A percentile compares a stretch with the other conserved stretches of the same genome.
These are phyloP conservation scores for Elgaria multicarinata DNA, from an alignment of 2,113 vertebrate species.

Conservation along the genomic window DNA sequence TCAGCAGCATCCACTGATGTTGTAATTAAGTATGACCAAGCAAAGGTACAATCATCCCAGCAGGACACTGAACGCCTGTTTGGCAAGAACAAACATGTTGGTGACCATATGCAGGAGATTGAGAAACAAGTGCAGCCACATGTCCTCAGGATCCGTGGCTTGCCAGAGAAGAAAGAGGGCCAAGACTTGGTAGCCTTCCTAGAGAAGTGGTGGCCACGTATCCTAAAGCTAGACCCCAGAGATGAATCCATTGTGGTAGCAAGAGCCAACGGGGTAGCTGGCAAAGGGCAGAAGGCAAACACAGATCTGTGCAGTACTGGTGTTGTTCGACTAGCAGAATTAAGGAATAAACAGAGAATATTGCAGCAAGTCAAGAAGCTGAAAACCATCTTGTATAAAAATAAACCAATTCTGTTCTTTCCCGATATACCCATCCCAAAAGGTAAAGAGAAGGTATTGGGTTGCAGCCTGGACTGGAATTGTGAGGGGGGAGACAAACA, in stretches of 20 bases:
- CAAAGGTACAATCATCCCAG: background rate
- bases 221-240: background rate
- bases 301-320: background rate
- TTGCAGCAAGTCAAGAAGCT: constrained; percentile 34
- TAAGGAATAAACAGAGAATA: background rate
- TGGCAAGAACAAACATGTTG: rapidly evolving
- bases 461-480: background rate
- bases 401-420: background rate
- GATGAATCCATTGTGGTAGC: background rate
- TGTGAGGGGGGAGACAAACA: background rate
- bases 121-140: background rate
- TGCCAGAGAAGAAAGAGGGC: background rate
- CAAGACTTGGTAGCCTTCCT: background rate
- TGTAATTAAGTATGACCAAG: background rate
- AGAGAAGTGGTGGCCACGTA: background rate
- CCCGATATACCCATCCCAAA: background rate
- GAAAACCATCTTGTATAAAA: background rate
- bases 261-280: constrained; percentile 3
- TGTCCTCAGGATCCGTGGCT: background rate
- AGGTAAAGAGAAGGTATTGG: background rate
- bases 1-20: background rate
- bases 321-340: background rate
- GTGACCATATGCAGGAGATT: background rate
- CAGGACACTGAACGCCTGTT: background rate
- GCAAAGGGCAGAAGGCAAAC: background rate